These are phyloP conservation scores for Trematomus bernacchii DNA, from an alignment of 2,797 vertebrate genomes.

Conservation along the genomic window DNA sequence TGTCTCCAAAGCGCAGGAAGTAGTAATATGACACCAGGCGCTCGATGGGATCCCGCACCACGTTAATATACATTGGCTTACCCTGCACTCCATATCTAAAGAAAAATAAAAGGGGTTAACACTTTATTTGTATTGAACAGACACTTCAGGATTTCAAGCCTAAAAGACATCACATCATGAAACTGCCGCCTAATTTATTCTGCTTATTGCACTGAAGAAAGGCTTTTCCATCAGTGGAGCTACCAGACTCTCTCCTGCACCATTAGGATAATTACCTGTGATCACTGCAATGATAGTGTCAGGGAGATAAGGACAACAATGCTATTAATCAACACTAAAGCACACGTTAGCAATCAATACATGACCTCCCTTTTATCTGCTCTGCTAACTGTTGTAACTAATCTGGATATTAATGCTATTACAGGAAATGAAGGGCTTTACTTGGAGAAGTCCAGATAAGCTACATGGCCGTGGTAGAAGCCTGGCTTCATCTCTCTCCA, in stretches of 20 bases:
- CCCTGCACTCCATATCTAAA: conserved; percentile 91
- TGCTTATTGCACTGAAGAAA: conserved; percentile 26
- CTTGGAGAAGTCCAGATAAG: conserved; percentile 97
- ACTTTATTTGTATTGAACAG: neutral
- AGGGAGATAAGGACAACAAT: conserved; percentile 72
- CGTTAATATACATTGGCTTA: conserved; percentile 96
- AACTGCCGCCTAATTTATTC: neutral
- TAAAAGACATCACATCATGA: neutral
- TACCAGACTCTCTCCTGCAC: conserved; percentile 35
- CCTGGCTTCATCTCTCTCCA: conserved; percentile 98
- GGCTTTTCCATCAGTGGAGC: conserved; percentile 32
- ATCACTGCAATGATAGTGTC: conserved; percentile 66
- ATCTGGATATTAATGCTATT: conserved; percentile 70
- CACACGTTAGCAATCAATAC: conserved; percentile 66
- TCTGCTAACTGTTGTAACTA: conserved; percentile 56
- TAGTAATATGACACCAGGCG: conserved; percentile 98
- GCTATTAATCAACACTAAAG: conserved; percentile 72
- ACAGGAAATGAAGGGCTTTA: conserved; percentile 80
- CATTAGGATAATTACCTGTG: conserved; percentile 75
- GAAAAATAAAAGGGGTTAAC: neutral
- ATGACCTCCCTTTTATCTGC: conserved; percentile 62
- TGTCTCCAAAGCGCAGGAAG: conserved; percentile 96
- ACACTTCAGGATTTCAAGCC: neutral
- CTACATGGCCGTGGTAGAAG: conserved; percentile 96
- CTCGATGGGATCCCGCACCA: conserved; percentile 97